These are phyloP conservation scores for Hypercompe scribonia DNA, from an alignment of 2,888 invertebrate genomes.

Conservation along the genomic window DNA sequence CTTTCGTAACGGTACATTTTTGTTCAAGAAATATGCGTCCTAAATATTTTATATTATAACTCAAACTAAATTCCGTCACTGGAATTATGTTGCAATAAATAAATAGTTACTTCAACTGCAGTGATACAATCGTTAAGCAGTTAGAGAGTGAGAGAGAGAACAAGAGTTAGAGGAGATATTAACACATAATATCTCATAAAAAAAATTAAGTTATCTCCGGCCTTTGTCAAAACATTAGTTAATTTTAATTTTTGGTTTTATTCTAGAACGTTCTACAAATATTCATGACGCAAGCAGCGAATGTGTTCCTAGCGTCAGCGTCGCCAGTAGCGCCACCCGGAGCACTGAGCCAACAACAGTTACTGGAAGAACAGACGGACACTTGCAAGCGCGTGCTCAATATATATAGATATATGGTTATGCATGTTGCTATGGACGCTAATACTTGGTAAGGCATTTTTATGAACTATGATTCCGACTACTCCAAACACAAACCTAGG, in stretches of 20 bases:
- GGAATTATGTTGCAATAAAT: no score
- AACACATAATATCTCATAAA: no score
- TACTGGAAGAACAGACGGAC: conserved; percentile 97
- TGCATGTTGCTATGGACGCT: conserved; percentile 97
- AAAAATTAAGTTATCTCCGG: background rate
- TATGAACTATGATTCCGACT: background rate
- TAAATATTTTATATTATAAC: no score
- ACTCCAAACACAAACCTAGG: background rate
- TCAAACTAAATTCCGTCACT: no score
- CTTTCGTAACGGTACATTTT: no score
- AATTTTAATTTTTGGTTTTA: background rate
- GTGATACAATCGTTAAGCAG: no score
- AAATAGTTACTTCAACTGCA: no score
- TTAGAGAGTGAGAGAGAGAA: no score
- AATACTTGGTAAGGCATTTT: conserved; percentile 92
- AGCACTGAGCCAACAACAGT: conserved; percentile 86
- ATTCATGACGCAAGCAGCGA: conserved; percentile 98
- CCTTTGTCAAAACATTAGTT: background rate
- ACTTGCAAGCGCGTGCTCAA: conserved; percentile 98
- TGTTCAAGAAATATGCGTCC: no score
- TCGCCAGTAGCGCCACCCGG: conserved; percentile 84
- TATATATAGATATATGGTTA: conserved; percentile 98
- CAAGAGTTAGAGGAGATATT: no score
- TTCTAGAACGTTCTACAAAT: conserved; percentile 92
- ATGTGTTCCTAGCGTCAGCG: conserved; percentile 93